These are phyloP conservation scores for Smittia sp. DNA, from an alignment of 2,888 invertebrate species.

Conservation along the genomic window DNA sequence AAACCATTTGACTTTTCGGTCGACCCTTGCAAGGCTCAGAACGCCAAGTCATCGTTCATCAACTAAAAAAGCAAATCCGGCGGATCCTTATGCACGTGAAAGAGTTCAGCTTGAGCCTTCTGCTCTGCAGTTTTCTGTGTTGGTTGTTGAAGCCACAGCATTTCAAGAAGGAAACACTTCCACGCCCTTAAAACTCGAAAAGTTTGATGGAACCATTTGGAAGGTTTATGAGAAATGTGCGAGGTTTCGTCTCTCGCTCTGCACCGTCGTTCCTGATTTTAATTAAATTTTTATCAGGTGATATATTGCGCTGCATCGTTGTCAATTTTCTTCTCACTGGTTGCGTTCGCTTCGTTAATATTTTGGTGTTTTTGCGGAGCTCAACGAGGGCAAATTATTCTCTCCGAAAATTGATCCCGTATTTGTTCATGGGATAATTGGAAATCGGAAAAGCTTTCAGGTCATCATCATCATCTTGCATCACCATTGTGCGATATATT, in stretches of 20 bases:
- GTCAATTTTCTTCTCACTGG: neutral
- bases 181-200: slow-evolving; percentile 33
- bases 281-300: slow-evolving; percentile 41
- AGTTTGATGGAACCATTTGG: slow-evolving; percentile 40
- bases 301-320: slow-evolving; percentile 31
- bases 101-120: neutral
- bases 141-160: neutral
- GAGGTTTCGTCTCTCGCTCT: slow-evolving; percentile 3
- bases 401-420: slow-evolving; percentile 6
- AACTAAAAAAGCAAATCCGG: slow-evolving; percentile 13
- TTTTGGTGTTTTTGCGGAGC: neutral
- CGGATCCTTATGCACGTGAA: neutral
- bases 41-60: neutral
- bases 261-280: slow-evolving; percentile 29
- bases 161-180: slow-evolving; percentile 27
- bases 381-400: neutral
- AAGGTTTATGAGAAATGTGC: slow-evolving; percentile 36
- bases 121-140: slow-evolving; percentile 9
- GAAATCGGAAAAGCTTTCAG: slow-evolving; percentile 35
- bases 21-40: neutral
- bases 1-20: neutral
- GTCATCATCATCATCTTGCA: slow-evolving; percentile 35
- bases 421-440: slow-evolving; percentile 8
- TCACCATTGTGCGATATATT: slow-evolving; percentile 26
- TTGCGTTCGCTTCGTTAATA: neutral